These are phyloP conservation scores for Nemotelus pantherinus DNA, from an alignment of 2,888 invertebrate species.

Conservation along the genomic window DNA sequence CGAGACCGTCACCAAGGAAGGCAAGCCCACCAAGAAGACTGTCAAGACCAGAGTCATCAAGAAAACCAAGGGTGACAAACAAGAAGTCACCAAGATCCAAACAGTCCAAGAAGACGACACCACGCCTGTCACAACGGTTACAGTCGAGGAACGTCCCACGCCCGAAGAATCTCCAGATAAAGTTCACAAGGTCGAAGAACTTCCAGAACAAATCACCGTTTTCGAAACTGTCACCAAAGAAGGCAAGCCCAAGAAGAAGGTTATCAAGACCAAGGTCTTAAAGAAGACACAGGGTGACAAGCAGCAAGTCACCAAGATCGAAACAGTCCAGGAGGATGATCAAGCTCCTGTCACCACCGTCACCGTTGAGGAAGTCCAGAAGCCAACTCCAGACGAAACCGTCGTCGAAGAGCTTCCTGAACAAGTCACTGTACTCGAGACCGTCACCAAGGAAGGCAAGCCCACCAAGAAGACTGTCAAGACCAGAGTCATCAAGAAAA, in stretches of 20 bases:
- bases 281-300: conserved; percentile 60
- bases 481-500: conserved; percentile 59
- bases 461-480: conserved; percentile 57
- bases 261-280: conserved; percentile 58
- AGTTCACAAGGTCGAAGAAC: conserved; percentile 56
- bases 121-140: conserved; percentile 57
- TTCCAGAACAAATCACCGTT: conserved; percentile 59
- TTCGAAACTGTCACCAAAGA: conserved; percentile 44
- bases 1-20: conserved; percentile 63
- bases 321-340: conserved; percentile 57
- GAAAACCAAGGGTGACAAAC: conserved; percentile 60
- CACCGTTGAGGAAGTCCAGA: conserved; percentile 56
- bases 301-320: conserved; percentile 59
- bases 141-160: conserved; percentile 54
- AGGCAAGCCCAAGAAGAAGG: conserved; percentile 55
- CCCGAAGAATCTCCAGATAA: conserved; percentile 58
- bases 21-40: conserved; percentile 58
- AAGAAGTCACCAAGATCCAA: conserved; percentile 60
- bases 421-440: conserved; percentile 49
- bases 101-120: conserved; percentile 59
- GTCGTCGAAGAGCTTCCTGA: conserved; percentile 60
- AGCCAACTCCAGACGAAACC: conserved; percentile 55
- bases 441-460: conserved; percentile 55
- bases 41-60: conserved; percentile 60
- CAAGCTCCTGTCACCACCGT: conserved; percentile 57